Conservation (phyloP, 2,888 invertebrate species). For the Oithona nana region DNA sequence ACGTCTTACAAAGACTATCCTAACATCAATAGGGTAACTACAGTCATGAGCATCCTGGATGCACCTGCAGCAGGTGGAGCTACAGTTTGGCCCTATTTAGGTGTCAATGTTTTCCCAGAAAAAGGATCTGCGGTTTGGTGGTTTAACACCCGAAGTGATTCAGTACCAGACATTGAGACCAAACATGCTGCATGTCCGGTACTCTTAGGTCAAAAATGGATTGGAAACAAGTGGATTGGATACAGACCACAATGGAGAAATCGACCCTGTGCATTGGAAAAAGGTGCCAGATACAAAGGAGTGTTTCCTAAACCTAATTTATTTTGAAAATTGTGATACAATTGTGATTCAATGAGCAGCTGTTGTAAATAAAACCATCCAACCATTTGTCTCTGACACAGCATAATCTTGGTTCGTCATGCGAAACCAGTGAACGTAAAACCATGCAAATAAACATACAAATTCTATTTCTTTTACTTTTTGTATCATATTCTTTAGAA, state of each 20-base stretch:
- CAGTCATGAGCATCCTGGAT: conserved; percentile 8
- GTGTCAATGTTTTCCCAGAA: not conserved
- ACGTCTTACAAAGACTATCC: not conserved
- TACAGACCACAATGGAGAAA: conserved; percentile 2
- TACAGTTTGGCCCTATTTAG: conserved; percentile 5
- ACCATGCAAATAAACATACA: no score
- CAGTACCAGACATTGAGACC: not conserved
- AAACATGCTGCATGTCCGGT: conserved; percentile 10
- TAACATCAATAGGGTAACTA: not conserved
- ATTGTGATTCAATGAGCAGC: no score
- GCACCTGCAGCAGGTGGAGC: conserved; percentile 9
- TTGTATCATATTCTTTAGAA: no score
- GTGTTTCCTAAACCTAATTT: no score
- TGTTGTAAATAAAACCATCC: no score
- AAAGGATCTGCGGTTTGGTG: conserved; percentile 1
- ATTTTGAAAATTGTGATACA: no score
- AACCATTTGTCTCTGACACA: no score
- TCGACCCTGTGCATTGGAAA: not conserved
- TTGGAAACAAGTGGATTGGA: conserved; percentile 13
- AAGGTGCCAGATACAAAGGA: not conserved
- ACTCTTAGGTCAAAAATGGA: conserved; percentile 10
- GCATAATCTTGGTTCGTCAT: no score
- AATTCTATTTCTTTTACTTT: no score
- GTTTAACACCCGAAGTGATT: not conserved
- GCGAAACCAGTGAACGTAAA: no score